Evolutionary conservation across 2,113 vertebrate genomes (phyloP).

Genomic region (Tylochromis polylepis): DNA sequence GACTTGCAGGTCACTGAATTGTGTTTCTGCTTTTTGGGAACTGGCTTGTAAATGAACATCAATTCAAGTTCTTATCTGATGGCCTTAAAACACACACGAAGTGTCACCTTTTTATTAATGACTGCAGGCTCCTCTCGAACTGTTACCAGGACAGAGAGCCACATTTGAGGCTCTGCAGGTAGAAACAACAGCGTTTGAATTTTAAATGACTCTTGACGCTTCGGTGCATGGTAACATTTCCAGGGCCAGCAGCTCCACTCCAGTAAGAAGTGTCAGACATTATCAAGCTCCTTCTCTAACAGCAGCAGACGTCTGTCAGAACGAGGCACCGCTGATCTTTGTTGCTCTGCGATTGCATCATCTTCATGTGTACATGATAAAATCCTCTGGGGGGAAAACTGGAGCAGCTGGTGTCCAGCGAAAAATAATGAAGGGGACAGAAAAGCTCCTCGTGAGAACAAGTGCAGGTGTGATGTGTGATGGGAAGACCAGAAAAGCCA

Average conservation of each 20-base stretch:
- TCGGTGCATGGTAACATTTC: background rate
- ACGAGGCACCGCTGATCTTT: background rate
- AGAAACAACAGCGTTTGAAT: background rate
- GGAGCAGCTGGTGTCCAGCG: background rate
- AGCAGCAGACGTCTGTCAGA: background rate
- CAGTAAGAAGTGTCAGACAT: background rate
- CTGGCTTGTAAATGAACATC: background rate
- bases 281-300: background rate
- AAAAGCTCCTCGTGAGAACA: background rate
- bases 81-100: background rate
- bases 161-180: background rate
- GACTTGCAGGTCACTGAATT: background rate
- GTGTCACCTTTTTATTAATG: background rate
- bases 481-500: background rate
- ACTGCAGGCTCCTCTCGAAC: background rate
- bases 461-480: background rate
- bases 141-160: background rate
- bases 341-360: background rate
- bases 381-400: background rate
- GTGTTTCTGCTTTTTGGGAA: background rate
- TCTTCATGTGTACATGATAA: background rate
- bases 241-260: background rate
- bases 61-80: background rate
- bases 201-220: background rate
- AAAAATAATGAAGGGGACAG: background rate